Evolutionary conservation across 2,797 vertebrate genomes (phyloP).

Genomic region (Anabacerthia variegaticeps): DNA sequence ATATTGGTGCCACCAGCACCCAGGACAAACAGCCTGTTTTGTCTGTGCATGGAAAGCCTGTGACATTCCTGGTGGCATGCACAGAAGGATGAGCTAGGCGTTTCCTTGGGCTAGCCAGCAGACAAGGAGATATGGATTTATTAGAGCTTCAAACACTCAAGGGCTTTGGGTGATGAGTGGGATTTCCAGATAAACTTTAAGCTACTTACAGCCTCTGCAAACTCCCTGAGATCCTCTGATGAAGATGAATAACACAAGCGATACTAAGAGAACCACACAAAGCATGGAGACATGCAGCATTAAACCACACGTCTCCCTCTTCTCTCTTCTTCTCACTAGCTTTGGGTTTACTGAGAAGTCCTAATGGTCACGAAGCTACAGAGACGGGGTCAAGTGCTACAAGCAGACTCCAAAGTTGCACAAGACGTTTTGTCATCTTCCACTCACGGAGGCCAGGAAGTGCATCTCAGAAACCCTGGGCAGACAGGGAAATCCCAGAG

Average conservation of each 20-base stretch:
- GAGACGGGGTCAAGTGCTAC: neutral
- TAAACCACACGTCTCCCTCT: neutral
- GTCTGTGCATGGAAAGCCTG: neutral
- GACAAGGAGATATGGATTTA: conserved; percentile 27
- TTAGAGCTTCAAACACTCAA: conserved; percentile 22
- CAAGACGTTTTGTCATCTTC: neutral
- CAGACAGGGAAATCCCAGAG: neutral
- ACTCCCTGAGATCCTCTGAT: conserved; percentile 39
- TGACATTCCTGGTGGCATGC: neutral
- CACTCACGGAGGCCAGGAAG: fast-evolving
- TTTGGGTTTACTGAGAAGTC: neutral
- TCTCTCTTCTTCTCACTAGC: neutral
- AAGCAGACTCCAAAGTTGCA: neutral
- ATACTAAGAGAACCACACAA: neutral
- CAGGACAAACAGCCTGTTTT: neutral
- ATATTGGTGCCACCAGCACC: neutral
- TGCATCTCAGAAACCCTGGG: neutral
- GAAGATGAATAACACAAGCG: neutral
- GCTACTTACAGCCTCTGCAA: conserved; percentile 51
- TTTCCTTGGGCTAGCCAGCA: neutral
- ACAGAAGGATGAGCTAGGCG: neutral
- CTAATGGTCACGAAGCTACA: neutral
- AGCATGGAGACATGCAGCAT: neutral
- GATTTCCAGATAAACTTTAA: conserved; percentile 64
- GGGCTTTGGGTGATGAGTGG: conserved; percentile 27